Evolutionary conservation across 2,888 invertebrate genomes (phyloP).

Genomic region (Parnassius mnemosyne): DNA sequence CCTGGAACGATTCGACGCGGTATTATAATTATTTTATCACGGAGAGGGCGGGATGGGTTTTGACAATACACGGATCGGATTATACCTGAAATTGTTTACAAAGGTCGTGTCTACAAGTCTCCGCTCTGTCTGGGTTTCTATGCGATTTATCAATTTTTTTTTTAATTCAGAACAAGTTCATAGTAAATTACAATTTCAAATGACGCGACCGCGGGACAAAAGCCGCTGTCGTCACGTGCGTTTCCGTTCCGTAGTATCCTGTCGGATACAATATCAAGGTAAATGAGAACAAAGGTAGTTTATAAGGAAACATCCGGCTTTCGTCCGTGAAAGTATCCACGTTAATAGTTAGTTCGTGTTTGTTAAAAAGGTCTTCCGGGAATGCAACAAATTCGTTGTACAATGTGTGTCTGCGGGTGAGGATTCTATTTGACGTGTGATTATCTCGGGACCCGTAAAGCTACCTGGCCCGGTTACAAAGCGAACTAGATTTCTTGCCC

Average conservation of each 20-base stretch:
- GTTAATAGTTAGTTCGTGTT: constrained; percentile 23
- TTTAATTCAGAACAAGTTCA: constrained; percentile 46
- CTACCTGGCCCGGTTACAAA: constrained; percentile 54
- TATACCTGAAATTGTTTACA: constrained; percentile 74
- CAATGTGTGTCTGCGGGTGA: constrained; percentile 8
- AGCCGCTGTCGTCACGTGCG: constrained; percentile 49
- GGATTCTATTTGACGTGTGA: constrained; percentile 23
- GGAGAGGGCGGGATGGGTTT: constrained; percentile 63
- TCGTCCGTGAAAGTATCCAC: constrained; percentile 39
- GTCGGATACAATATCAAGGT: constrained; percentile 55
- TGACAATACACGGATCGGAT: constrained; percentile 60
- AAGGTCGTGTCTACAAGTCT: constrained; percentile 50
- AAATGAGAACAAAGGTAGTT: constrained; percentile 62
- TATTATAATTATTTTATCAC: constrained; percentile 63
- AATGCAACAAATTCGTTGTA: constrained; percentile 19
- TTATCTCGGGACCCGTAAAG: constrained; percentile 25
- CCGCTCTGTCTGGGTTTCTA: constrained; percentile 62
- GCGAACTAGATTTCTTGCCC: constrained; percentile 58
- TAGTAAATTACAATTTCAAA: constrained; percentile 53
- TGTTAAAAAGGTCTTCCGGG: constrained; percentile 24
- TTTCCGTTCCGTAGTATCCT: constrained; percentile 63
- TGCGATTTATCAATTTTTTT: constrained; percentile 41
- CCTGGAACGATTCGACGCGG: constrained; percentile 57
- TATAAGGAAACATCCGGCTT: constrained; percentile 75
- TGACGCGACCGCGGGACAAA: constrained; percentile 48